phyloP scores from a whole-genome alignment of 2,113 vertebrate genomes.

The Gopherus flavomarginatus region DNA sequence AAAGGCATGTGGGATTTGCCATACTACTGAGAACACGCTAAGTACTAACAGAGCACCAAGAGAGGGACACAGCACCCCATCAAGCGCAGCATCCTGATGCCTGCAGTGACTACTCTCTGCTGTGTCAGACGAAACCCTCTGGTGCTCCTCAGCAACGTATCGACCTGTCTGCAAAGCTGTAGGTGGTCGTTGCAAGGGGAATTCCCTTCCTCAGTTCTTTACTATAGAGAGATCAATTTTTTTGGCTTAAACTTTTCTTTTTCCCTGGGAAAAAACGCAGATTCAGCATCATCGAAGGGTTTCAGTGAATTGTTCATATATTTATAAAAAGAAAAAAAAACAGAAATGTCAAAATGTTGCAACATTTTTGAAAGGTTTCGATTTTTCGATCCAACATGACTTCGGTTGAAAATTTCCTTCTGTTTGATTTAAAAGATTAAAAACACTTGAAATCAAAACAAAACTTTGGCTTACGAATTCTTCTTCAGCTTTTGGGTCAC shows the following conservation, averaged over 20 bases:
- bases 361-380: background rate
- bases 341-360: background rate
- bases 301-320: background rate
- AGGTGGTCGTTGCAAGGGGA: background rate
- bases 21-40: background rate
- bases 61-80: background rate
- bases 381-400: background rate
- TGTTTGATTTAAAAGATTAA: background rate
- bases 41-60: background rate
- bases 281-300: background rate
- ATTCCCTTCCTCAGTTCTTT: background rate
- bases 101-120: too few species aligned
- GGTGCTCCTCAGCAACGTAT: background rate
- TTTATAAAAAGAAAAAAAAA: background rate
- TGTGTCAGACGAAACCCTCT: background rate
- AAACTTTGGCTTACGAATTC: background rate
- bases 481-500: background rate
- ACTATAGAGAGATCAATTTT: background rate
- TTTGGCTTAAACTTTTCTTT: background rate
- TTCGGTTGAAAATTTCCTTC: background rate
- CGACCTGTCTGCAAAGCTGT: fast-evolving
- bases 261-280: background rate
- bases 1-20: background rate
- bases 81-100: background rate
- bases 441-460: background rate